A percentile compares a stretch with the other conserved stretches of the same genome.
Conservation (phyloP, 2,888 invertebrate genomes). For the Amaurobius ferox region DNA sequence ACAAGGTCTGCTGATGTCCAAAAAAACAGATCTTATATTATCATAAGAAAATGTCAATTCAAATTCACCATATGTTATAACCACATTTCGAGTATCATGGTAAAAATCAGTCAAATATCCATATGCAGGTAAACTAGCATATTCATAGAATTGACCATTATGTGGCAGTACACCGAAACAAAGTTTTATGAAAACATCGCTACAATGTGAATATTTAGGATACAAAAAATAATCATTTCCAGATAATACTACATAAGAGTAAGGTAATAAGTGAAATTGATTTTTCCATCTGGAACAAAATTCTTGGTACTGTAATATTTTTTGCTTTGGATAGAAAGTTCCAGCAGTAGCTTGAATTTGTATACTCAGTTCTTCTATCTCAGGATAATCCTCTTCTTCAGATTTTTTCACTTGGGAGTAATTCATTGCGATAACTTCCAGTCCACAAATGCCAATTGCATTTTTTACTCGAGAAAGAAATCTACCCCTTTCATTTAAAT, state of each 20-base stretch:
- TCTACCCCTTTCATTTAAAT: background rate
- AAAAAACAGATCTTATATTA: conserved; percentile 43
- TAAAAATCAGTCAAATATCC: conserved; percentile 22
- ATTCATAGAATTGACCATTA: conserved; percentile 35
- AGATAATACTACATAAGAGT: conserved; percentile 16
- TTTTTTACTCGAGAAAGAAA: background rate
- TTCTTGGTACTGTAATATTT: background rate
- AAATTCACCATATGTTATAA: background rate
- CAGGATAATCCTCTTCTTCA: conserved; percentile 47
- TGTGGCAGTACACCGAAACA: conserved; percentile 38
- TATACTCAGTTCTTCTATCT: conserved; percentile 43
- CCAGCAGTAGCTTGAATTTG: conserved; percentile 17
- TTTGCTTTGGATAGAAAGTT: background rate
- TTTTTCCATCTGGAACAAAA: conserved; percentile 37
- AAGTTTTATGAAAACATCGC: background rate
- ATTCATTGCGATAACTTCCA: background rate
- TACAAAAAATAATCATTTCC: conserved; percentile 33
- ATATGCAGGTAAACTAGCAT: background rate
- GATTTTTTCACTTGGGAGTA: conserved; percentile 36
- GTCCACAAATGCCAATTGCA: conserved; percentile 12
- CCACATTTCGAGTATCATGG: conserved; percentile 43
- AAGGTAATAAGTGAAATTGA: background rate
- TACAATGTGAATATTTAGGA: background rate
- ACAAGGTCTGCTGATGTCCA: conserved; percentile 19
- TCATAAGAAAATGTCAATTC: conserved; percentile 29